Conservation (phyloP, 2,888 invertebrate genomes). For the Andrena marginata region DNA sequence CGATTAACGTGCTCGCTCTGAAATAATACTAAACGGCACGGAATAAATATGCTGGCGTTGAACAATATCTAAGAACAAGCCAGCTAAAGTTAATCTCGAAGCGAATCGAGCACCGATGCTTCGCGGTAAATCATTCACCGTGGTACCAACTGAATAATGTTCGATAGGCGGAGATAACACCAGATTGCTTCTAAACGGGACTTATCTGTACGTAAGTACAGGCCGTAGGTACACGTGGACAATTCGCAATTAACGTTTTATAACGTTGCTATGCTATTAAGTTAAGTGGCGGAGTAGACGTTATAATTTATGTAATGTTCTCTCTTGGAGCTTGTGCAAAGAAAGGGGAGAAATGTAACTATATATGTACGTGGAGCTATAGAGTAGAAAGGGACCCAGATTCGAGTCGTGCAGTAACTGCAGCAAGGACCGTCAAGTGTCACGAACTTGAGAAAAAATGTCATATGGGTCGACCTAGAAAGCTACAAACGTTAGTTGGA, state of each 20-base stretch:
- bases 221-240: background rate
- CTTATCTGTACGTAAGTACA: background rate
- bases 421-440: slow-evolving; percentile 53
- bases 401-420: slow-evolving; percentile 56
- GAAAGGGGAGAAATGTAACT: slow-evolving; percentile 39
- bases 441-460: slow-evolving; percentile 63
- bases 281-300: background rate
- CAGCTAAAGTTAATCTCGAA: too few relatives aligned
- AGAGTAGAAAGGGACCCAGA: slow-evolving; percentile 74
- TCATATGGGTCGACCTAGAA: slow-evolving; percentile 78
- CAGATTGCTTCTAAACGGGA: too few relatives aligned
- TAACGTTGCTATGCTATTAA: background rate
- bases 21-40: too few relatives aligned
- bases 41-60: too few relatives aligned
- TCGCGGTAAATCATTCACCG: too few relatives aligned
- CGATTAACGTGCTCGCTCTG: too few relatives aligned
- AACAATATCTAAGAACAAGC: too few relatives aligned
- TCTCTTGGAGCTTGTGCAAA: background rate
- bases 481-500: slow-evolving; percentile 59
- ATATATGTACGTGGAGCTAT: slow-evolving; percentile 33
- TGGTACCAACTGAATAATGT: too few relatives aligned
- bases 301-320: slow-evolving; percentile 42
- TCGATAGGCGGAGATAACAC: too few relatives aligned
- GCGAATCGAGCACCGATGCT: too few relatives aligned
- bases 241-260: background rate